Base-by-base conservation (phyloP, 2,797 vertebrate genomes). In the Arnoldichthys spilopterus region DNA sequence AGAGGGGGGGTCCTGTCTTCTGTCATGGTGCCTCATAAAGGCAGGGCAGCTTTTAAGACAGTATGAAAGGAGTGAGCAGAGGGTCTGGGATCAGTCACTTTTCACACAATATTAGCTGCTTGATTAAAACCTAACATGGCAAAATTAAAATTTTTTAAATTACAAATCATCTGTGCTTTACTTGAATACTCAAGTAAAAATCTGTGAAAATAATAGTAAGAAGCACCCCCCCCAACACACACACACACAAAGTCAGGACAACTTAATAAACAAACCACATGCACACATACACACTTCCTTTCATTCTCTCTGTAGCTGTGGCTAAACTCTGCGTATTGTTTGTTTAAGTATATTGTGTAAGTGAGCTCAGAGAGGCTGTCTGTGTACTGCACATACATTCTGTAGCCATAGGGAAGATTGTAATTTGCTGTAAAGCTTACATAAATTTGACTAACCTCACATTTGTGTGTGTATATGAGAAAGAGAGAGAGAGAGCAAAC, bases 281-380 rank as follows among this genome's bases (percentile, higher is more conserved):
- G 24, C 80, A 79, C 53, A 72, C 77, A 75, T 6, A 68, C 71
- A 80, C 59, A 78, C 80, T 61, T 79, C 81, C 89, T 86, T 86
- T 80, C 87, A 87, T 83, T 87, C n/a, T 37, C 43, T 45, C 18
- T 62, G 49, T 61, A 68, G 13, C 11, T 34, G 45, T n/a, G 16
- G 62, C 24, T 51, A 15, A 15, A 63, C 28, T 74, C 45, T 63
- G 34, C n/a, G n/a, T 74, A 34, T 26, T 69, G 40, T 47, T 51
- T 76, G 66, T 45, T 51, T 54, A 69, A 26, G 30, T 51, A 40
- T 43, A 16, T 28, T 64, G 34, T 67, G 53, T 58, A 47, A 15
- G 66, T 26, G 24, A 61, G 26, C 24, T 66, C 26, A 34, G 54
- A 68, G 71, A 16, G 12, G 26, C 40, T 53, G 8, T 15, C 40